A percentile compares a stretch with the other conserved stretches of the same genome.
These are phyloP conservation scores for Polietes domitor DNA, from an alignment of 2,888 invertebrate genomes.

Conservation along the genomic window DNA sequence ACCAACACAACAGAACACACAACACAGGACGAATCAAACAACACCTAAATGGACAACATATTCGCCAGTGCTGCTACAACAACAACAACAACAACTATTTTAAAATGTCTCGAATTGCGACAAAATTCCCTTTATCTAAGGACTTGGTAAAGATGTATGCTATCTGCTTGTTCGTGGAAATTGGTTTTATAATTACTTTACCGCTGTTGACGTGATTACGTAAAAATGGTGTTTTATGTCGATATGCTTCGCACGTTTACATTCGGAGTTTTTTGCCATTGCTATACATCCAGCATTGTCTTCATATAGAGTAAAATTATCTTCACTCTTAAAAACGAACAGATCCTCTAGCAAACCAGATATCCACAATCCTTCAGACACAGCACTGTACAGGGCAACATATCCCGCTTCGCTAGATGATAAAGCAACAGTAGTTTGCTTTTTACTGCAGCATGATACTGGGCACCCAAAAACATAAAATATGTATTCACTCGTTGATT, in stretches of 20 bases:
- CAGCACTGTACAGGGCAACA: not conserved
- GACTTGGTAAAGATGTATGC: not conserved
- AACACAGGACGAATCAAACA: too few relatives aligned
- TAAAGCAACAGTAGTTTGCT: not conserved
- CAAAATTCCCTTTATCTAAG: not conserved
- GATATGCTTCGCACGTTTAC: not conserved
- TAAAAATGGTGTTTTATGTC: not conserved
- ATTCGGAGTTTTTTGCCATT: not conserved
- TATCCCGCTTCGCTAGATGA: not conserved
- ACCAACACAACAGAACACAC: too few relatives aligned
- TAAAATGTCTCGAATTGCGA: not conserved
- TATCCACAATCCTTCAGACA: slow-evolving; percentile 2
- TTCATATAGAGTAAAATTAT: not conserved
- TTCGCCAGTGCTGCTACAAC: too few relatives aligned
- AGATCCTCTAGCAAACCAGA: not conserved
- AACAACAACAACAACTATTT: too few relatives aligned
- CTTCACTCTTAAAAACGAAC: not conserved
- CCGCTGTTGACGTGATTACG: not conserved
- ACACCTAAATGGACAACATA: too few relatives aligned
- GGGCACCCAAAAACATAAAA: too few relatives aligned
- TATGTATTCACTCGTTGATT: slow-evolving; percentile 22
- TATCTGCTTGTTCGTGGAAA: not conserved
- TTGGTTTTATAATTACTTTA: not conserved
- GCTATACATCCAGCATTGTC: not conserved
- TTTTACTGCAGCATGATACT: slow-evolving; percentile 32